These are phyloP conservation scores for Apodemia zela DNA, from an alignment of 2,888 invertebrate genomes.

Conservation along the genomic window DNA sequence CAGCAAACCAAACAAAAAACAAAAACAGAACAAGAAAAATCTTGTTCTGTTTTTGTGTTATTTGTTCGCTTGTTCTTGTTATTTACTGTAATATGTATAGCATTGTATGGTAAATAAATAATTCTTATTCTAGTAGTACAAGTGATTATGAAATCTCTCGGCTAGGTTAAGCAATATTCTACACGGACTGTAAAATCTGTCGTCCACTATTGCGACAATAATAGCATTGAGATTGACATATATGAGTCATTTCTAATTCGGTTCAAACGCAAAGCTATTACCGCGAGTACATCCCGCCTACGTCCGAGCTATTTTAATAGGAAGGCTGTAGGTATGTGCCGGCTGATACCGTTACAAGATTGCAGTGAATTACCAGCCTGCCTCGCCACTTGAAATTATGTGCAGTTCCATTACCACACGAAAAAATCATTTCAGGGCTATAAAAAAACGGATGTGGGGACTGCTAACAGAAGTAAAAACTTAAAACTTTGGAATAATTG, in stretches of 20 bases:
- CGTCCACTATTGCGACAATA: not conserved
- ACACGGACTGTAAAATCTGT: not conserved
- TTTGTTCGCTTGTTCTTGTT: too few species aligned
- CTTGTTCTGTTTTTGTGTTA: too few species aligned
- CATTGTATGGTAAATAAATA: too few species aligned
- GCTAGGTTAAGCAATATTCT: not conserved
- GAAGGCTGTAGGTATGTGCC: constrained; percentile 29
- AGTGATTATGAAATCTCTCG: not conserved
- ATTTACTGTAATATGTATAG: too few species aligned
- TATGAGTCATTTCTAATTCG: constrained; percentile 8
- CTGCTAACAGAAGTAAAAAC: too few species aligned
- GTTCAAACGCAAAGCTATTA: constrained; percentile 13
- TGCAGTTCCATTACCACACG: constrained; percentile 37
- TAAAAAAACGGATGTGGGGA: too few species aligned
- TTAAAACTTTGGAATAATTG: too few species aligned
- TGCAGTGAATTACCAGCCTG: constrained; percentile 39
- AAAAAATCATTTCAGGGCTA: not conserved
- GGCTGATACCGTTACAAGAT: constrained; percentile 39
- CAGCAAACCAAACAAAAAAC: too few species aligned
- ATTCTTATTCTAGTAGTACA: too few species aligned
- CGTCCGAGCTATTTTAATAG: constrained; percentile 34
- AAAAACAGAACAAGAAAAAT: too few species aligned
- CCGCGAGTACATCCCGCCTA: constrained; percentile 23
- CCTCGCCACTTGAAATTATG: constrained; percentile 41
- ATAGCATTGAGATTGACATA: constrained; percentile 1